Conservation (phyloP, 1,140 invertebrate species). For the Mercenaria mercenaria region DNA sequence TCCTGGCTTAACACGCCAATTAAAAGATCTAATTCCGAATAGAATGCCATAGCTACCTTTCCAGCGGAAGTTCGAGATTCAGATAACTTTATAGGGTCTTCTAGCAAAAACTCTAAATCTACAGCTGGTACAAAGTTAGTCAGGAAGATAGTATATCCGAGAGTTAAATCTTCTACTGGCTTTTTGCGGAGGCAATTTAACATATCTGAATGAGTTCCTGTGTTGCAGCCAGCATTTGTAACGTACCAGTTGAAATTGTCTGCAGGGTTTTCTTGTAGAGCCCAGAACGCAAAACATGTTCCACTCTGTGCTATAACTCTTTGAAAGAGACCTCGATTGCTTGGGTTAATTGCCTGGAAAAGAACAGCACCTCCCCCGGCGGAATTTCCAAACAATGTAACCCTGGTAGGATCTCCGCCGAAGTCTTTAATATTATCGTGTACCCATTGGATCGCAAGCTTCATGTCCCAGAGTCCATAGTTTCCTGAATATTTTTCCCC, state of each 20-base stretch:
- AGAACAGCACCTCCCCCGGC: slow-evolving; percentile 73
- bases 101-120: slow-evolving; percentile 33
- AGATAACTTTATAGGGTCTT: not conserved
- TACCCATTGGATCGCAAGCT: slow-evolving; percentile 91
- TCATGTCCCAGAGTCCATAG: slow-evolving; percentile 90
- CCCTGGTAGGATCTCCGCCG: slow-evolving; percentile 69
- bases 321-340: slow-evolving; percentile 61
- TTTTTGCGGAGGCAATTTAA: slow-evolving; percentile 14
- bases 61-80: not conserved
- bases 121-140: slow-evolving; percentile 13
- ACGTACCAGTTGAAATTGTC: not conserved
- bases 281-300: slow-evolving; percentile 41
- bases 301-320: slow-evolving; percentile 71
- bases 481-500: slow-evolving; percentile 84
- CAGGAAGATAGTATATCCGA: not conserved
- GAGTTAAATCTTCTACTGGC: not conserved
- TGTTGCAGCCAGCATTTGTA: not conserved
- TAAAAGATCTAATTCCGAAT: slow-evolving; percentile 39
- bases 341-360: slow-evolving; percentile 70
- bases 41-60: not conserved
- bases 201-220: not conserved
- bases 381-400: slow-evolving; percentile 77
- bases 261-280: not conserved
- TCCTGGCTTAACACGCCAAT: slow-evolving; percentile 42
- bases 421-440: slow-evolving; percentile 73